phyloP scores from a whole-genome alignment of 1,140 invertebrate genomes.

The Drosophila lacteicornis region DNA sequence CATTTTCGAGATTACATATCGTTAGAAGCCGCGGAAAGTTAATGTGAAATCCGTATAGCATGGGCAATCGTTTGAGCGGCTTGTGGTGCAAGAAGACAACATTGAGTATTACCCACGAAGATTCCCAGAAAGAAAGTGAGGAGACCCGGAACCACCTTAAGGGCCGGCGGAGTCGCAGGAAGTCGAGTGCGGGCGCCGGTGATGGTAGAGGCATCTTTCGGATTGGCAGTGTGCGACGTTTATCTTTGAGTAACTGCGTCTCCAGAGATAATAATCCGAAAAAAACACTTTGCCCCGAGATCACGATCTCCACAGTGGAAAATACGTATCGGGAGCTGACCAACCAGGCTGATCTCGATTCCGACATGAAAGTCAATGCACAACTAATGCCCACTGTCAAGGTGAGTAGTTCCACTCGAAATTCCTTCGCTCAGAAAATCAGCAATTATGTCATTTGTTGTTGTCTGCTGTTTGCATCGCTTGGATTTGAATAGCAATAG shows the following conservation, averaged over 20 bases:
- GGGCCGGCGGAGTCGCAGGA: conserved; percentile 37
- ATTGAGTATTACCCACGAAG: conserved; percentile 60
- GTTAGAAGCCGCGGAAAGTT: conserved; percentile 20
- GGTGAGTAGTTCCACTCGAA: conserved; percentile 39
- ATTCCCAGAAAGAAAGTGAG: conserved; percentile 18
- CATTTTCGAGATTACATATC: conserved; percentile 9
- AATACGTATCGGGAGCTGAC: conserved; percentile 34
- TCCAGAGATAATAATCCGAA: conserved; percentile 61
- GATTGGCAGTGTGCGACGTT: conserved; percentile 67
- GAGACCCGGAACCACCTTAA: conserved; percentile 20
- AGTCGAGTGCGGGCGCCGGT: conserved; percentile 42
- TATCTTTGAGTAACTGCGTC: conserved; percentile 68
- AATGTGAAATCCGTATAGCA: conserved; percentile 56
- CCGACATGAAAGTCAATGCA: conserved; percentile 57
- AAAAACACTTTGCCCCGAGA: not conserved
- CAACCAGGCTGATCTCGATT: conserved; percentile 1
- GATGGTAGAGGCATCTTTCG: conserved; percentile 74
- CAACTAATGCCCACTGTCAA: conserved; percentile 58
- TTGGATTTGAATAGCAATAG: conserved; percentile 35
- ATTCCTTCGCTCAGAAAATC: conserved; percentile 3
- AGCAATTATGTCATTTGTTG: conserved; percentile 78
- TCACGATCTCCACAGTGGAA: conserved; percentile 33
- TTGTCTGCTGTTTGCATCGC: conserved; percentile 32
- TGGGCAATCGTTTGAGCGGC: conserved; percentile 83
- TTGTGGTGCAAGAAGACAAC: conserved; percentile 84